phyloP scores from a whole-genome alignment of 2,113 vertebrate species.

The Thymallus thymallus region DNA sequence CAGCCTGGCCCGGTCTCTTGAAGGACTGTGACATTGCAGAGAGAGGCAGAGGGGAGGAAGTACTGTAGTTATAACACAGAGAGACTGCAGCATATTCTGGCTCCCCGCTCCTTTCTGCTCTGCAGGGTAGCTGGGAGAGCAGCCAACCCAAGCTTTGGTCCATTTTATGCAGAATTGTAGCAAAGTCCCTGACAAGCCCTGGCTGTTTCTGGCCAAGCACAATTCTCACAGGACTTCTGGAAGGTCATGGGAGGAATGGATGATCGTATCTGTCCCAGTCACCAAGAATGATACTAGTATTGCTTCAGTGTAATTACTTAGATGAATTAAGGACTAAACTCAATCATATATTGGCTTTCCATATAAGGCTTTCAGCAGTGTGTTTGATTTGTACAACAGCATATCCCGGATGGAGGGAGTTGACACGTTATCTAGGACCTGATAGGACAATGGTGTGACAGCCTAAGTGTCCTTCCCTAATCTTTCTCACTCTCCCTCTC shows the following conservation, averaged over 20 bases:
- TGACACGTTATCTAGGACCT: too few species aligned
- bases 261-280: background rate
- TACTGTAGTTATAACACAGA: conserved; percentile 61
- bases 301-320: background rate
- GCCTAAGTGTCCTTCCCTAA: too few species aligned
- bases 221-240: conserved; percentile 51
- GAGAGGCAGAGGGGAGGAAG: conserved; percentile 57
- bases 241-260: conserved; percentile 50
- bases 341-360: too few species aligned
- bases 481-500: too few species aligned
- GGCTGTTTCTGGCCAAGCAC: conserved; percentile 48
- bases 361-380: too few species aligned
- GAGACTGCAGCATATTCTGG: conserved; percentile 3
- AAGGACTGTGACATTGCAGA: conserved; percentile 65
- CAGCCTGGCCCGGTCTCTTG: conserved; percentile 30
- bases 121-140: conserved; percentile 55
- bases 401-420: too few species aligned
- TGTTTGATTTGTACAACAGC: too few species aligned
- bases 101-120: conserved; percentile 6
- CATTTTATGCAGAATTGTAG: conserved; percentile 58
- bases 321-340: background rate
- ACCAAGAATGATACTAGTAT: background rate
- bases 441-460: too few species aligned
- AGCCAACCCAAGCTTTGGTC: conserved; percentile 66
- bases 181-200: conserved; percentile 58